phyloP scores from a whole-genome alignment of 2,113 vertebrate genomes.

The Phocoena sinus region DNA sequence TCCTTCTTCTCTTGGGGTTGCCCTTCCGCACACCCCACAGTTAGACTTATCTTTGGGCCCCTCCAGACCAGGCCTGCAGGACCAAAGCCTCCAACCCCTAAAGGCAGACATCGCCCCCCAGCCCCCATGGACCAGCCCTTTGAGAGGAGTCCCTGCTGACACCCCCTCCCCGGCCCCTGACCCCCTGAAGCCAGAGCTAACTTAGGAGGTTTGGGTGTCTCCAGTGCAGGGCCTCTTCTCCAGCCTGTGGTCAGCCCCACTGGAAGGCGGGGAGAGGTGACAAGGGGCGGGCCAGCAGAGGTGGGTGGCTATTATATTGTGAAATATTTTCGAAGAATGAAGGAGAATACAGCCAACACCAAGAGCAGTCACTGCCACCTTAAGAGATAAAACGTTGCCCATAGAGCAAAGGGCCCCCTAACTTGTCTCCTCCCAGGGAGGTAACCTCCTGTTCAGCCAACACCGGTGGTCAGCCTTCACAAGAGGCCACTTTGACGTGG shows the following conservation, averaged over 20 bases:
- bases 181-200: not conserved
- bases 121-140: not conserved
- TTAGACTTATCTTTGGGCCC: not conserved
- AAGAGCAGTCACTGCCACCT: not conserved
- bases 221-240: not conserved
- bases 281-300: not conserved
- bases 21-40: not conserved
- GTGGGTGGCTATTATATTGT: not conserved
- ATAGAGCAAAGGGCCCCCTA: not conserved
- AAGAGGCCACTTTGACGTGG: not conserved
- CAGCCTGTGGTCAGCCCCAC: not conserved
- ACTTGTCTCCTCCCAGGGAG: no score
- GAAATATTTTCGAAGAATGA: not conserved
- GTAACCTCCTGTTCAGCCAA: accelerated
- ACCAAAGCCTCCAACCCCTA: not conserved
- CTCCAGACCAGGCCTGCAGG: not conserved
- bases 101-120: not conserved
- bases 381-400: not conserved
- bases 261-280: not conserved
- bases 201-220: not conserved
- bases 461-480: not conserved
- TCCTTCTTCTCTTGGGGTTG: not conserved
- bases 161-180: not conserved
- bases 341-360: not conserved
- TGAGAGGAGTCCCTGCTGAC: not conserved